Evolutionary conservation across 2,113 vertebrate species (phyloP).

Genomic region (Gorsachius goisagi): DNA sequence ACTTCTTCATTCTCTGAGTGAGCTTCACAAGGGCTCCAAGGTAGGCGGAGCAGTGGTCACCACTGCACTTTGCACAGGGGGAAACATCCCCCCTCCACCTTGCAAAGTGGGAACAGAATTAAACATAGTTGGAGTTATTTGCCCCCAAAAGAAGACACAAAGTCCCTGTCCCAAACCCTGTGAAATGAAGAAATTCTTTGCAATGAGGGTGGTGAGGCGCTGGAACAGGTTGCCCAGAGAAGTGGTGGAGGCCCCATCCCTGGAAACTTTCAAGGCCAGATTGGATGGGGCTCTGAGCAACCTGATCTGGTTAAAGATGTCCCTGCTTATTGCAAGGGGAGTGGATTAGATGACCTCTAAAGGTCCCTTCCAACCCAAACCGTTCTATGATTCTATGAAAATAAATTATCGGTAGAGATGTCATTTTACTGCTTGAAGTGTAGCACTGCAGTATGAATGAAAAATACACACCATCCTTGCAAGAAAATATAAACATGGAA

Average conservation of each 20-base stretch:
- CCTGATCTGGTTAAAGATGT: no score
- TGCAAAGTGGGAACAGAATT: background rate
- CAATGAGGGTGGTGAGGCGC: no score
- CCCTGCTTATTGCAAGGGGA: no score
- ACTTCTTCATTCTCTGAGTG: background rate
- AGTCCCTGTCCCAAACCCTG: background rate
- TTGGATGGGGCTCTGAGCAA: no score
- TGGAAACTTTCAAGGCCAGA: no score
- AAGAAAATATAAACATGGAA: background rate
- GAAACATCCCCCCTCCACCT: background rate
- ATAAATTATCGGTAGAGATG: background rate
- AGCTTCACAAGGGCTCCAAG: background rate
- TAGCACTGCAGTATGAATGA: background rate
- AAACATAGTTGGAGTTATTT: background rate
- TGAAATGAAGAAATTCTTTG: background rate
- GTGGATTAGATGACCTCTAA: no score
- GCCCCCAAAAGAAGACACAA: background rate
- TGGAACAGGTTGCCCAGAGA: no score
- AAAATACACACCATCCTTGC: background rate
- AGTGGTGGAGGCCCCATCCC: no score
- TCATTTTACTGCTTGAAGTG: background rate
- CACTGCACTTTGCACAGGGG: background rate
- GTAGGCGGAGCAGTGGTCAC: background rate
- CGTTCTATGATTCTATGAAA: background rate
- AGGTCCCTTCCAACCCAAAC: no score